Percentiles rank a stretch among this genome's conserved stretches.
Conservation (phyloP, 2,113 vertebrate genomes). For the Naja naja region DNA sequence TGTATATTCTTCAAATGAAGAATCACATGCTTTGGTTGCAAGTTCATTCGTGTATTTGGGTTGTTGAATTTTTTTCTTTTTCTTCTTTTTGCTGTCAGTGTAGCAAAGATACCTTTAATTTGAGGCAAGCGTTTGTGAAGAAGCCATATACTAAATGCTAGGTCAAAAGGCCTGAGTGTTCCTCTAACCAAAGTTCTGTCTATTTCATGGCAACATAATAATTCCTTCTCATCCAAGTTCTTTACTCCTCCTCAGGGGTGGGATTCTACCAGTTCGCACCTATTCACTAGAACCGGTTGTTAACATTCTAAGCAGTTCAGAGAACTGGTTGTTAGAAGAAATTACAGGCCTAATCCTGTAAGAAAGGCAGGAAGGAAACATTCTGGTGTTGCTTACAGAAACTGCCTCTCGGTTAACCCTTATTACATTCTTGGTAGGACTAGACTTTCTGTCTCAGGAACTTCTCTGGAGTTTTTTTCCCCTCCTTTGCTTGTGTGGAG, state of each 20-base stretch:
- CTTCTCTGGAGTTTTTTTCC: too few species aligned
- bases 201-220: background rate
- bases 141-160: background rate
- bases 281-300: too few species aligned
- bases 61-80: background rate
- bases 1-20: background rate
- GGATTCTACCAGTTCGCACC: too few species aligned
- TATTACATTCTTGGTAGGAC: too few species aligned
- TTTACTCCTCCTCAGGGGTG: background rate
- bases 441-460: too few species aligned
- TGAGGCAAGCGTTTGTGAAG: background rate
- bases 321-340: too few species aligned
- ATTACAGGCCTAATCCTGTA: too few species aligned
- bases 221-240: background rate
- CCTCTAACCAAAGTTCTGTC: background rate
- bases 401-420: too few species aligned
- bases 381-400: too few species aligned
- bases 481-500: too few species aligned
- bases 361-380: too few species aligned
- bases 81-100: background rate
- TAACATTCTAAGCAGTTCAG: too few species aligned
- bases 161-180: background rate
- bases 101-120: background rate
- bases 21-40: background rate
- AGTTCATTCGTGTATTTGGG: background rate